These are phyloP conservation scores for Meles meles DNA, from an alignment of 2,113 vertebrate genomes.

Conservation along the genomic window DNA sequence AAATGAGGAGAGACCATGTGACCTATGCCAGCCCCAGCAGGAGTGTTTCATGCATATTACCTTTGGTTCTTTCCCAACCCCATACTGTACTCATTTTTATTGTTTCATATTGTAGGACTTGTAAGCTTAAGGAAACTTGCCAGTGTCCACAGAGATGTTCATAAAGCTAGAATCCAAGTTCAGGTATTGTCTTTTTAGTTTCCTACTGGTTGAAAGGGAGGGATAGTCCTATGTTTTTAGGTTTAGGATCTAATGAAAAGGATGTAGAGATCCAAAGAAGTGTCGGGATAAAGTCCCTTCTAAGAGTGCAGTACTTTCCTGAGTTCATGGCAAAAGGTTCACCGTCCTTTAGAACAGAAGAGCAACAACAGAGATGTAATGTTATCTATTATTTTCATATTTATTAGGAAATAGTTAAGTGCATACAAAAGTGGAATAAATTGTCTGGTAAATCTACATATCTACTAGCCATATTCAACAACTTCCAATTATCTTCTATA, in stretches of 20 bases:
- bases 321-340: not conserved
- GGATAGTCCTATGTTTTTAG: not conserved
- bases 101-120: not conserved
- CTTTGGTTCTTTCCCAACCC: not conserved
- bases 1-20: not conserved
- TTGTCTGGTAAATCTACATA: not conserved
- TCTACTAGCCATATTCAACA: not conserved
- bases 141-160: not conserved
- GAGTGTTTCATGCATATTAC: fast-evolving
- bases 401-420: not conserved
- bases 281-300: not conserved
- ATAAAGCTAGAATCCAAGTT: not conserved
- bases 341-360: not conserved
- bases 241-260: not conserved
- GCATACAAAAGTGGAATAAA: not conserved
- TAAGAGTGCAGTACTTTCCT: not conserved
- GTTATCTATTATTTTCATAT: not conserved
- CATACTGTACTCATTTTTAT: not conserved
- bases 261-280: not conserved
- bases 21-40: fast-evolving
- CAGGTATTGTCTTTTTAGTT: not conserved
- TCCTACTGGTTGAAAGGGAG: not conserved
- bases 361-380: not conserved
- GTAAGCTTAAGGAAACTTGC: not conserved
- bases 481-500: not conserved